Conservation (phyloP, 92 coral and sea anemone genomes). For the Phenganax subtilis region DNA sequence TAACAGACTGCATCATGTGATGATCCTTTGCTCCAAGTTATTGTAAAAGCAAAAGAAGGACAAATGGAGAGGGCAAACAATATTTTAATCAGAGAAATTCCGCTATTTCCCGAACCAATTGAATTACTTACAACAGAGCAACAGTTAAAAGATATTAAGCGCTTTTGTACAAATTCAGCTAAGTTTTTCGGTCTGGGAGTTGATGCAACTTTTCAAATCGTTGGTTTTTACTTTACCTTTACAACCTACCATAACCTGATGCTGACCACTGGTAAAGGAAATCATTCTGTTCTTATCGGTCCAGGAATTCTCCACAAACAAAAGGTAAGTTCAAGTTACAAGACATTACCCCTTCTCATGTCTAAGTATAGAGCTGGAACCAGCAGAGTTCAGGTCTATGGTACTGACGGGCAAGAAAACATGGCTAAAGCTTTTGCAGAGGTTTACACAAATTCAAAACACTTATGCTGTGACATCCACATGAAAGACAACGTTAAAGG, state of each 20-base stretch:
- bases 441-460: slow-evolving; percentile 34
- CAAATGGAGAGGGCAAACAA: not conserved
- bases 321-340: slow-evolving; percentile 25
- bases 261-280: slow-evolving; percentile 35
- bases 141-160: slow-evolving; percentile 39
- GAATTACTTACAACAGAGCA: slow-evolving; percentile 35
- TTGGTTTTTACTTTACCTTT: slow-evolving; percentile 44
- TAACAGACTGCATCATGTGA: not conserved
- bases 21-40: slow-evolving; percentile 28
- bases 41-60: slow-evolving; percentile 35
- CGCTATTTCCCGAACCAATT: slow-evolving; percentile 44
- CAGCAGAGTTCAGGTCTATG: slow-evolving; percentile 21
- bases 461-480: slow-evolving; percentile 52
- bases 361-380: slow-evolving; percentile 14
- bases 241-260: slow-evolving; percentile 48
- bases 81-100: slow-evolving; percentile 41
- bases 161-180: slow-evolving; percentile 47
- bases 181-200: slow-evolving; percentile 44
- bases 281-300: slow-evolving; percentile 48
- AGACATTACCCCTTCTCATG: slow-evolving; percentile 31
- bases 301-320: slow-evolving; percentile 59
- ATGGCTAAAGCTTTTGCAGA: slow-evolving; percentile 6
- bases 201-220: slow-evolving; percentile 50
- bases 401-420: slow-evolving; percentile 31
- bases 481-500: slow-evolving; percentile 48